A percentile compares a stretch with the other conserved stretches of the same genome.
These are phyloP conservation scores for Junco hyemalis DNA, from an alignment of 2,113 vertebrate species.

Conservation along the genomic window DNA sequence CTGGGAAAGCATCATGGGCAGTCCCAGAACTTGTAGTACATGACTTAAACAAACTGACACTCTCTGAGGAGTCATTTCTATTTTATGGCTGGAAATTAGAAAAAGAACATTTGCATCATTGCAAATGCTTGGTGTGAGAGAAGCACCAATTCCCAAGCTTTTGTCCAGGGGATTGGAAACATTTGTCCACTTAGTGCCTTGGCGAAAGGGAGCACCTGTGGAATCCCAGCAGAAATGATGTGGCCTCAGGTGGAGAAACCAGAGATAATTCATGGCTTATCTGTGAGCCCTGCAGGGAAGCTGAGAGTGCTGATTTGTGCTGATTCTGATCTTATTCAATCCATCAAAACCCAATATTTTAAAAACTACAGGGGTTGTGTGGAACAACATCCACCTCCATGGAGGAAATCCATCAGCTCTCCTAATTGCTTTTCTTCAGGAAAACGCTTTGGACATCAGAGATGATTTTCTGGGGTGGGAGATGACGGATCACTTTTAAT, in stretches of 20 bases:
- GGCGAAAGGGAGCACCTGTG: background rate
- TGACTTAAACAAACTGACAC: background rate
- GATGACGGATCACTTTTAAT: background rate
- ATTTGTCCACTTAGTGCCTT: background rate
- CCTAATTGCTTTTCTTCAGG: background rate
- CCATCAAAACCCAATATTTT: background rate
- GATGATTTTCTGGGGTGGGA: background rate
- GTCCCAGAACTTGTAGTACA: background rate
- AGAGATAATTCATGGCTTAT: fast-evolving
- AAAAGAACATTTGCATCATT: background rate
- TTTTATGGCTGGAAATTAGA: background rate
- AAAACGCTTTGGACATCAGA: background rate
- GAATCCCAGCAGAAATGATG: background rate
- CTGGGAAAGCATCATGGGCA: background rate
- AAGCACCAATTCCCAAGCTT: background rate
- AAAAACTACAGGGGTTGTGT: background rate
- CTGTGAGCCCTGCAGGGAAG: background rate
- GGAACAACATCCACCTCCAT: background rate
- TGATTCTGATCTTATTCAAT: background rate
- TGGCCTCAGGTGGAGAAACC: background rate
- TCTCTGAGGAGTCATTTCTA: background rate
- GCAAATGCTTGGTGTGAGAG: background rate
- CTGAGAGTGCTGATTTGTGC: background rate
- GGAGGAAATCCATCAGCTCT: background rate
- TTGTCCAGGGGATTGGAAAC: background rate